A percentile compares a stretch with the other conserved stretches of the same genome.
Evolutionary conservation across 92 coral and sea anemone species (phyloP).

Genomic region (Desmophyllum pertusum): DNA sequence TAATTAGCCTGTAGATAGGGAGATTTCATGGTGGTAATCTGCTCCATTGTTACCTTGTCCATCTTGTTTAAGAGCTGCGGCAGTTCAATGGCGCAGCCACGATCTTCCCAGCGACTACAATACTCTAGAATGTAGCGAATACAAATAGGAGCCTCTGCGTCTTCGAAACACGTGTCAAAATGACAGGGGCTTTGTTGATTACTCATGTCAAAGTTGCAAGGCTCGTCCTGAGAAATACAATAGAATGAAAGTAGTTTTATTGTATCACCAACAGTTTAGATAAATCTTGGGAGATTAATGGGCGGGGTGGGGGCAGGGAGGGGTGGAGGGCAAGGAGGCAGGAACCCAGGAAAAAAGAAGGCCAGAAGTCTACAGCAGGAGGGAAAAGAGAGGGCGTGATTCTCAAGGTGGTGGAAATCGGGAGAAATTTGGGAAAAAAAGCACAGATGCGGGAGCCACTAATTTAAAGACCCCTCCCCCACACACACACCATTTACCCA

Average conservation of each 20-base stretch:
- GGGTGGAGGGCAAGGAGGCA: too few relatives aligned
- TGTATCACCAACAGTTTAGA: too few relatives aligned
- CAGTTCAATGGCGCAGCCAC: constrained; percentile 61
- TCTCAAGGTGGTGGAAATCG: too few relatives aligned
- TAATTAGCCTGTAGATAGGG: not conserved
- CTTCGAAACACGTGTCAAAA: constrained; percentile 42
- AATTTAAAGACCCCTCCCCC: too few relatives aligned
- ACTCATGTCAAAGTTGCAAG: constrained; percentile 42
- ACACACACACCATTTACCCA: too few relatives aligned
- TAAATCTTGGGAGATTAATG: too few relatives aligned
- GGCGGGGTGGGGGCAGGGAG: too few relatives aligned
- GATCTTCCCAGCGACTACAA: constrained; percentile 61
- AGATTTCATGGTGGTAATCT: constrained; percentile 8
- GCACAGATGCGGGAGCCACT: too few relatives aligned
- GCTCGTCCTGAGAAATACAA: constrained; percentile 19
- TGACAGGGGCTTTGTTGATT: constrained; percentile 56
- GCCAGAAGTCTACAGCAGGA: too few relatives aligned
- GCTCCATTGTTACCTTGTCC: constrained; percentile 9
- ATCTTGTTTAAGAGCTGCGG: constrained; percentile 62
- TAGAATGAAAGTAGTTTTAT: not conserved
- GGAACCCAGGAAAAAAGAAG: too few relatives aligned
- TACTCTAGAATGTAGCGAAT: constrained; percentile 54
- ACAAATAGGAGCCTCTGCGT: constrained; percentile 34
- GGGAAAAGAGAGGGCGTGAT: too few relatives aligned
- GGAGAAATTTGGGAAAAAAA: too few relatives aligned